Base-by-base conservation (phyloP, 2,888 invertebrate species). In the Geophilus truncorum region DNA sequence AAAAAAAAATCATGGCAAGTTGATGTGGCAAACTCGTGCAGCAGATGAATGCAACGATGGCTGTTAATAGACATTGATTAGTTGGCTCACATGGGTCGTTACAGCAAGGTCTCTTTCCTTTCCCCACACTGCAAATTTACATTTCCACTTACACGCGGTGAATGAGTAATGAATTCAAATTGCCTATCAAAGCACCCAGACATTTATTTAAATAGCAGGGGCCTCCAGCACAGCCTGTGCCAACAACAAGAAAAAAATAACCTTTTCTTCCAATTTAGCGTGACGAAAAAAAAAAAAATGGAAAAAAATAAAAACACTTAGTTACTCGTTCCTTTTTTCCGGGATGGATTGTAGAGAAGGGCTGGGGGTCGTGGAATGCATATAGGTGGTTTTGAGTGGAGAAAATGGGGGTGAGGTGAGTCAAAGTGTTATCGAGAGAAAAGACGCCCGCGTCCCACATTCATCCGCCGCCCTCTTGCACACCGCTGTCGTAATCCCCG, bases 131-230 rank as follows among this genome's bases (percentile, higher is more conserved):
- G 80, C 80, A 80, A 80, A 80, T 80, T 80, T 80, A 80, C 80
- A 80, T 80, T 80, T 80, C 80, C 80, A 80, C 80, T 80, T 80
- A 80, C 80, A 80, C 36, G 75, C 32, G 12, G 32, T 36, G 80
- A 80, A 80, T 80, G 80, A 80, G 80, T 80, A 80, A 80, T 80
- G 80, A 80, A 80, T 80, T 80, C 80, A 75, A 80, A 80, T 80
- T 32, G 80, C 80, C 80, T 75, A 80, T 80, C 80, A 80, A 80
- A 80, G 57, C 57, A 62, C 30, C 75, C 34, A 25, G 80, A 70
- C 80, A 75, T 32, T 80, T 80, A 80, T 80, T 80, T 80, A 80
- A 80, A 80, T 80, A 80, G 75, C 70, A 32, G 18, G 32, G 18
- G 34, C 12, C 57, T 79, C 28, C 9, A 62, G 57, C 32, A 62